Conservation (phyloP, 37 sponge, comb jelly and placozoan genomes). For the Dysidea cf. avara region DNA sequence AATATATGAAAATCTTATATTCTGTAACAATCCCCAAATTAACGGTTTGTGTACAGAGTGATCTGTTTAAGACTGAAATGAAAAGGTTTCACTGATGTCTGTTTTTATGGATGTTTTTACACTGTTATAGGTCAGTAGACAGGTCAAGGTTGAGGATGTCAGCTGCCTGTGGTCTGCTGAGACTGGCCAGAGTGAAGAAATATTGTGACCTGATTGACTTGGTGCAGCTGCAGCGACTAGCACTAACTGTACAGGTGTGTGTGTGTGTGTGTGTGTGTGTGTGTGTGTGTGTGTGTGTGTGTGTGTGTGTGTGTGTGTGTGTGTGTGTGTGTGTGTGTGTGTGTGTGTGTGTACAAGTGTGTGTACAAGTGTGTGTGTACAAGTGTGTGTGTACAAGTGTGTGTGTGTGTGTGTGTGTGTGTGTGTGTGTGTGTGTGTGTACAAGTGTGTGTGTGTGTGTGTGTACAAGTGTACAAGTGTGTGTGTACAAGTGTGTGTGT, state of each 20-base stretch:
- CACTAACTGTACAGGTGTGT: not conserved
- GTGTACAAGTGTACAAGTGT: not conserved
- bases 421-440: too few species aligned
- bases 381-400: not conserved
- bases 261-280: constrained; percentile 1
- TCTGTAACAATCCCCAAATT: too few species aligned
- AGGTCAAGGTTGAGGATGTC: constrained; percentile 54
- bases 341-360: constrained; percentile 6
- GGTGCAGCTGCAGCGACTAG: not conserved
- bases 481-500: not conserved
- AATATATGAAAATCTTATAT: too few species aligned
- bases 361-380: not conserved
- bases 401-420: not conserved
- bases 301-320: constrained; percentile 6
- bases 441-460: too few species aligned
- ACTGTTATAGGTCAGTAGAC: constrained; percentile 38
- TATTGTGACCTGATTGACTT: constrained; percentile 13
- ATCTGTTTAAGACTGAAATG: too few species aligned
- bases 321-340: not conserved
- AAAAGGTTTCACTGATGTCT: too few species aligned
- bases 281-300: not conserved
- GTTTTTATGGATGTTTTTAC: not conserved
- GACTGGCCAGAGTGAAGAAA: constrained; percentile 28
- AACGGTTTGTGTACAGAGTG: too few species aligned
- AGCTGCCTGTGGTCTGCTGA: constrained; percentile 59